Base-by-base conservation (phyloP, 2,888 invertebrate species). In the Plebejus argus region DNA sequence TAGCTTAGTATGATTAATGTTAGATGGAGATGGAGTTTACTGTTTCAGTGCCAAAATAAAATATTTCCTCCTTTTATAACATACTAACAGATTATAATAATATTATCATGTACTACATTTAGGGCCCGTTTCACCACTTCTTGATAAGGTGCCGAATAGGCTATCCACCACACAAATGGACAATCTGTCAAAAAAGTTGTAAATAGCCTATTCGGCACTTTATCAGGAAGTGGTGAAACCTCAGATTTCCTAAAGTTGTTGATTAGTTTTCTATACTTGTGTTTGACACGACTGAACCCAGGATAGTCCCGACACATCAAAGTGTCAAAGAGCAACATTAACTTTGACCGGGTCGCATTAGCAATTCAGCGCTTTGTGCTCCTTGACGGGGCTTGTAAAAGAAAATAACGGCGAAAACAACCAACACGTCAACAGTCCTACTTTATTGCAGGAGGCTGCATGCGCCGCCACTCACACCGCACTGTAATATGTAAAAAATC, bases 381-480 rank as follows among this genome's bases (percentile, higher is more conserved):
- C 71, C 77, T 81, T 80, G 79, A 80, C 78, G 79, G 76, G 20
- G 78, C 76, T 78, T 79, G 77, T 79, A 80, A 81, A 80, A 81
- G 81, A 79, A 78, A 81, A 81, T 78, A 79, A 78, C 78, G 80
- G 76, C 78, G 75, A 78, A 78, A 81, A 81, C 78, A 80, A 80
- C 78, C 77, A 75, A 78, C 78, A 70, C 70, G 74, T 78, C 76
- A 76, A 70, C 78, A 78, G 78, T 76, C 76, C 77, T 33, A 78
- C 35, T 72, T 76, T 75, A 76, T 74, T 78, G 77, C 78, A 78
- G 78, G 78, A 79, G 58, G 45, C 72, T 78, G 79, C 78, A 70
- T 4, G 39, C 45, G 28, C 76, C 76, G 15, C n/a, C 70, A 4
- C 18, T 80, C 66, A 81, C 81, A 81, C 81, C 76, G 78, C 23